These are phyloP conservation scores for Cochlearius cochlearius DNA, from an alignment of 2,113 vertebrate species.

Conservation along the genomic window DNA sequence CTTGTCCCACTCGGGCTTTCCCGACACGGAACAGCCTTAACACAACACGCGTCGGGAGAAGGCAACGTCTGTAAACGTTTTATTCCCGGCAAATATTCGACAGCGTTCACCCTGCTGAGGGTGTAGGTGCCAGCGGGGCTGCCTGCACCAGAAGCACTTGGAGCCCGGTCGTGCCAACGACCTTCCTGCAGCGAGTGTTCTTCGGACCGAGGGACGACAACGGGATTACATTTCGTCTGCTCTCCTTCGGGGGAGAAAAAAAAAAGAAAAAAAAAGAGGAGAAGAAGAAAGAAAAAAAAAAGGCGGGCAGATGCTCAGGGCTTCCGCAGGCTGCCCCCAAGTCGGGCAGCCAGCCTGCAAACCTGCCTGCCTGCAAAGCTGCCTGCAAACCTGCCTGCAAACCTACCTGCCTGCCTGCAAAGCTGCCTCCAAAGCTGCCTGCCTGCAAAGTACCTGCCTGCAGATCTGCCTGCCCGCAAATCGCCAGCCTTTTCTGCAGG, in stretches of 20 bases:
- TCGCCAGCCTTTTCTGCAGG: background rate
- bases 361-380: too few relatives aligned
- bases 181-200: background rate
- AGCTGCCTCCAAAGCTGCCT: too few relatives aligned
- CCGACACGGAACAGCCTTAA: background rate
- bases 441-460: too few relatives aligned
- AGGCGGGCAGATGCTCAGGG: background rate
- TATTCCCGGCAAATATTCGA: background rate
- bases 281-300: too few relatives aligned
- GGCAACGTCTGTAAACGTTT: background rate
- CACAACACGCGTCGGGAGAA: background rate
- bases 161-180: background rate
- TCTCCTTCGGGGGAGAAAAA: background rate
- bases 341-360: background rate
- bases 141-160: background rate
- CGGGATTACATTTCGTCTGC: background rate
- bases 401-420: too few relatives aligned
- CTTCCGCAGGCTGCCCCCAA: background rate
- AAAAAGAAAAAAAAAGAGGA: too few relatives aligned
- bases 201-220: background rate
- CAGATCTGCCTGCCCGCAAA: background rate
- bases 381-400: too few relatives aligned
- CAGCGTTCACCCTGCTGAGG: background rate
- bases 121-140: background rate
- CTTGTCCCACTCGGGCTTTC: background rate